Percentiles rank a stretch among this genome's conserved stretches.
Evolutionary conservation across 53 echinoderm and acorn worm genomes (phyloP).

Genomic region (Zoroaster sp.): DNA sequence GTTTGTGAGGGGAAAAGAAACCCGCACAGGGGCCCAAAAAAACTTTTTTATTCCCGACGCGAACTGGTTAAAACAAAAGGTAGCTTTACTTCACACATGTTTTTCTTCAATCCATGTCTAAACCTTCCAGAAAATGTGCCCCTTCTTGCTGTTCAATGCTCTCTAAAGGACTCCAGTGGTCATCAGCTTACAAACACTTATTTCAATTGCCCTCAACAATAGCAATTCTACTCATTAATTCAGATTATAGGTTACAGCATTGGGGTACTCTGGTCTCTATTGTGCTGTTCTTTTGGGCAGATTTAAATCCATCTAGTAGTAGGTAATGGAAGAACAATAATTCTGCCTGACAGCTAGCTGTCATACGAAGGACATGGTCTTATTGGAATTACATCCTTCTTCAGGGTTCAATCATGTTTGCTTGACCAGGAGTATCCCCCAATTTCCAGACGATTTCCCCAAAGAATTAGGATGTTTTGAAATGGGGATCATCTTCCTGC

Average conservation of each 20-base stretch:
- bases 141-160: not conserved
- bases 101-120: too few relatives aligned
- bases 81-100: too few relatives aligned
- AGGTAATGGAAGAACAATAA: not conserved
- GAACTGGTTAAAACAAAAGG: too few relatives aligned
- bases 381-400: not conserved
- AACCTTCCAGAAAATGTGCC: not conserved
- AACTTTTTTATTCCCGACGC: too few relatives aligned
- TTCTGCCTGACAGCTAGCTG: not conserved
- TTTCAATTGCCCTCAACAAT: conserved; percentile 2
- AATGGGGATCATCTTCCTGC: too few relatives aligned
- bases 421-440: conserved; percentile 12
- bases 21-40: too few relatives aligned
- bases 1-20: too few relatives aligned
- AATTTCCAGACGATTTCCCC: too few relatives aligned
- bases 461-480: too few relatives aligned
- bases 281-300: not conserved
- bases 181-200: not conserved
- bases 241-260: not conserved
- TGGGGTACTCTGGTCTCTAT: not conserved
- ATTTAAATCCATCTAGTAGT: not conserved
- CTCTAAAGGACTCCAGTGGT: not conserved
- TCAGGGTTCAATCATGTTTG: not conserved
- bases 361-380: not conserved
- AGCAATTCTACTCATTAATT: not conserved